Evolutionary conservation across 2,113 vertebrate genomes (phyloP).

Genomic region (Centropus bengalensis): DNA sequence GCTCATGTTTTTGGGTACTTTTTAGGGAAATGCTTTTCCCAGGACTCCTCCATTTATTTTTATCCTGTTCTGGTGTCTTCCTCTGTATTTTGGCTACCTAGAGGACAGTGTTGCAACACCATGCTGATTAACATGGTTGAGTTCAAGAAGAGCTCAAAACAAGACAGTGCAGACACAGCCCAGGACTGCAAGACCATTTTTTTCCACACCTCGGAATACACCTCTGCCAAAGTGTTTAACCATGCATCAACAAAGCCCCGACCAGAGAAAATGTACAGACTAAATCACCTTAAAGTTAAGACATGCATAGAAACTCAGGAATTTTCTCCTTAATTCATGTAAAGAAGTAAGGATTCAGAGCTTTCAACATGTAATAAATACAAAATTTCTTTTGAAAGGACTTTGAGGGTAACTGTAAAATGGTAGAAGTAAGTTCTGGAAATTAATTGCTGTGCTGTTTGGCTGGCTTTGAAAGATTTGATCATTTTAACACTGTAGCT

Average conservation of each 20-base stretch:
- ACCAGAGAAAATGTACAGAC: not conserved
- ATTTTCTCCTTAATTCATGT: not conserved
- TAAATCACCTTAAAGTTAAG: not conserved
- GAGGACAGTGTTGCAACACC: not conserved
- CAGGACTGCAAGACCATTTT: not conserved
- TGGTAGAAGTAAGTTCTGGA: not conserved
- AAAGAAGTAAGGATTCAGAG: not conserved
- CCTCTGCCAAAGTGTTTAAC: not conserved
- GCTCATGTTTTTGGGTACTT: not conserved
- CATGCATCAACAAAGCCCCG: not conserved
- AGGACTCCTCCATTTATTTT: not conserved
- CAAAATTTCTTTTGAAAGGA: not conserved
- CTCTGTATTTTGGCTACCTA: not conserved
- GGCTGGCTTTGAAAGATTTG: conserved; percentile 27
- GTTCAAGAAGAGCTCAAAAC: not conserved
- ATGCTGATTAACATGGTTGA: not conserved
- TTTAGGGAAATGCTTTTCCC: not conserved
- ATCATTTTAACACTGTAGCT: conserved; percentile 22
- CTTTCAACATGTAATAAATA: not conserved
- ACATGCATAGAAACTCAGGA: not conserved
- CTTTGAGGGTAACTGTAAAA: not conserved
- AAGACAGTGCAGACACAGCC: not conserved
- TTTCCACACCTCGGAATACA: not conserved
- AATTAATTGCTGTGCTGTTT: conserved; percentile 8
- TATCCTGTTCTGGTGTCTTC: not conserved